Evolutionary conservation across 1,140 invertebrate species (phyloP).

Genomic region (Doryteuthis pealeii): DNA sequence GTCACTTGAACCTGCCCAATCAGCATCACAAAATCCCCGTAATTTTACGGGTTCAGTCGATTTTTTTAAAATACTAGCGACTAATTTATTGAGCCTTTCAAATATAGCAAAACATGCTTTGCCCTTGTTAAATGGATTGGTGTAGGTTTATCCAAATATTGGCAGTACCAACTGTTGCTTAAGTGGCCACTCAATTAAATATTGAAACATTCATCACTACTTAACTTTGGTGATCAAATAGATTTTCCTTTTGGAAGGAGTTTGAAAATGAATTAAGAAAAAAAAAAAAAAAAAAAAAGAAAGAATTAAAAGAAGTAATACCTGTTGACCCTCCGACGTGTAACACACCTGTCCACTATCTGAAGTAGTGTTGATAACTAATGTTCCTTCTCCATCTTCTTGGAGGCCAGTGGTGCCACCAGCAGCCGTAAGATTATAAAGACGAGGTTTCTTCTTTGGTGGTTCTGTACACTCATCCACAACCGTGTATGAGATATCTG

Average conservation of each 20-base stretch:
- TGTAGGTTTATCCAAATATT: too few species aligned
- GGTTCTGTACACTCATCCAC: conserved; percentile 18
- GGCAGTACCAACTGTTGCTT: too few species aligned
- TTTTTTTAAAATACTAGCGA: too few species aligned
- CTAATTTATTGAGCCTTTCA: too few species aligned
- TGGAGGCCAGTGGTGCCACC: conserved; percentile 6
- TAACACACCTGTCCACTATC: conserved; percentile 25
- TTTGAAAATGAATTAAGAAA: not conserved
- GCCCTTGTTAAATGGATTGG: too few species aligned
- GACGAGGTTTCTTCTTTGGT: conserved; percentile 18
- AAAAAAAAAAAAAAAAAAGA: not conserved
- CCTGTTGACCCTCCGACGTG: conserved; percentile 10
- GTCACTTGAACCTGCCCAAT: too few species aligned
- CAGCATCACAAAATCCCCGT: too few species aligned
- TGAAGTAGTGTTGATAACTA: conserved; percentile 40
- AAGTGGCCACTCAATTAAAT: too few species aligned
- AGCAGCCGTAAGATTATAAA: conserved; percentile 12
- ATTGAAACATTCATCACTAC: too few species aligned
- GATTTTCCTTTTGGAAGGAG: not conserved
- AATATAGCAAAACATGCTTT: too few species aligned
- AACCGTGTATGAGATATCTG: not conserved
- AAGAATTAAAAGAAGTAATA: not conserved
- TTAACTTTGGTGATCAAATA: not conserved
- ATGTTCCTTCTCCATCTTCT: conserved; percentile 39
- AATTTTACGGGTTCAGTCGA: too few species aligned